A percentile compares a stretch with the other conserved stretches of the same genome.
Conservation (phyloP, 2,113 vertebrate species). For the Hymenochirus boettgeri region DNA sequence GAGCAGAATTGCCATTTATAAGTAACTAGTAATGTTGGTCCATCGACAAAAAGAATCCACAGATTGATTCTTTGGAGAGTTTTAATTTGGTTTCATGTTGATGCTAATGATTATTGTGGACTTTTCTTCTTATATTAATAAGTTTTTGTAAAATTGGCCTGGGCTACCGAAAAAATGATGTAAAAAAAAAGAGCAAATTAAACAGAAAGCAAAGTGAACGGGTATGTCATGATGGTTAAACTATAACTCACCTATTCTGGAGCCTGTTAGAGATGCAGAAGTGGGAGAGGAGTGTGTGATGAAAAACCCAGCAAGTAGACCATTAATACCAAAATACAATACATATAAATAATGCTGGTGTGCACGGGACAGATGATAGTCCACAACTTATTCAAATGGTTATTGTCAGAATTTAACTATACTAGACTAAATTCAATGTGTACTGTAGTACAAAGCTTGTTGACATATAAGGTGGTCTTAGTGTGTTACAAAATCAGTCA, state of each 20-base stretch:
- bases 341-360: too few species aligned
- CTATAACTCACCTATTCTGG: background rate
- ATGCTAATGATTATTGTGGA: too few species aligned
- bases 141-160: background rate
- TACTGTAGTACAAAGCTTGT: too few species aligned
- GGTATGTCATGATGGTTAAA: background rate
- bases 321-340: too few species aligned
- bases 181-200: too few species aligned
- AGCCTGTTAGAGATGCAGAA: background rate
- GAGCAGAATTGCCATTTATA: background rate
- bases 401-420: too few species aligned
- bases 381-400: too few species aligned
- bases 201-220: constrained; percentile 1
- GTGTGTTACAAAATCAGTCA: too few species aligned
- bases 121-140: constrained; percentile 1
- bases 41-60: background rate
- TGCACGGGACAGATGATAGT: too few species aligned
- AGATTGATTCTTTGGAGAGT: background rate
- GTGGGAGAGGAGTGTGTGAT: background rate
- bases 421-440: too few species aligned
- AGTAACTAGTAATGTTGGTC: background rate
- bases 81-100: background rate
- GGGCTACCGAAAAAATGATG: constrained; percentile 24
- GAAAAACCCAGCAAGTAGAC: too few species aligned
- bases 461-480: too few species aligned